A percentile compares a stretch with the other conserved stretches of the same genome.
These are phyloP conservation scores for Scomber colias DNA, from an alignment of 2,113 vertebrate genomes.

Conservation along the genomic window DNA sequence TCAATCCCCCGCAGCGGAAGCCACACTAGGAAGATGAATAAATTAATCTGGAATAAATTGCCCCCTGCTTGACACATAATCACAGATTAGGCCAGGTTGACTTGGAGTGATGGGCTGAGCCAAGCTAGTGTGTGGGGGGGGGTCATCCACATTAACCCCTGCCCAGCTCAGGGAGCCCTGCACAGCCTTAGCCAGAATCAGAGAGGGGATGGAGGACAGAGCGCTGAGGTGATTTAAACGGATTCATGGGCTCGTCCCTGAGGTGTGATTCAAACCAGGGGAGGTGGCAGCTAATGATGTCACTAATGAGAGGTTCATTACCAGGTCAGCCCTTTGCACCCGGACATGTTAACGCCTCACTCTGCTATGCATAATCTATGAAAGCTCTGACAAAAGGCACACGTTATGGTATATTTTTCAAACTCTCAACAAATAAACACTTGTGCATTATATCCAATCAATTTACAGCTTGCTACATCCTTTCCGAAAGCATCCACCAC, in stretches of 20 bases:
- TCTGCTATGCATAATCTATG: conserved; percentile 21
- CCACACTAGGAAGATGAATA: conserved; percentile 73
- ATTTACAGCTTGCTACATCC: conserved; percentile 5
- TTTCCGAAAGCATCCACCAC: conserved; percentile 39
- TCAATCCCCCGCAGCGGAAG: conserved; percentile 70
- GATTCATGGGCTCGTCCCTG: conserved; percentile 42
- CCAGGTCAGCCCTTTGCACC: conserved; percentile 58
- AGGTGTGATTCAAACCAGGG: conserved; percentile 46
- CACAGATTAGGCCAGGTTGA: conserved; percentile 70
- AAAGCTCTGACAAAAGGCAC: neutral
- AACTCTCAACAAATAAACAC: neutral
- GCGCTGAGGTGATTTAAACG: conserved; percentile 43
- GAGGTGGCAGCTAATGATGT: conserved; percentile 63
- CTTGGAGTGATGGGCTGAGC: conserved; percentile 59
- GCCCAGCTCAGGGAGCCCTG: neutral
- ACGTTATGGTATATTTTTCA: neutral
- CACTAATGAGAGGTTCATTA: conserved; percentile 81
- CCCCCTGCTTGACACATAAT: conserved; percentile 78
- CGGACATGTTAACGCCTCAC: conserved; percentile 34
- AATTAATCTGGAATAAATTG: conserved; percentile 82
- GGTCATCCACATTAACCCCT: conserved; percentile 60
- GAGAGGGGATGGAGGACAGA: conserved; percentile 17
- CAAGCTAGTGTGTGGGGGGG: conserved; percentile 12
- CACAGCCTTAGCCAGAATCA: neutral
- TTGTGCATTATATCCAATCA: neutral